Base-by-base conservation (phyloP, 2,797 vertebrate species). In the Siniperca scherzeri region DNA sequence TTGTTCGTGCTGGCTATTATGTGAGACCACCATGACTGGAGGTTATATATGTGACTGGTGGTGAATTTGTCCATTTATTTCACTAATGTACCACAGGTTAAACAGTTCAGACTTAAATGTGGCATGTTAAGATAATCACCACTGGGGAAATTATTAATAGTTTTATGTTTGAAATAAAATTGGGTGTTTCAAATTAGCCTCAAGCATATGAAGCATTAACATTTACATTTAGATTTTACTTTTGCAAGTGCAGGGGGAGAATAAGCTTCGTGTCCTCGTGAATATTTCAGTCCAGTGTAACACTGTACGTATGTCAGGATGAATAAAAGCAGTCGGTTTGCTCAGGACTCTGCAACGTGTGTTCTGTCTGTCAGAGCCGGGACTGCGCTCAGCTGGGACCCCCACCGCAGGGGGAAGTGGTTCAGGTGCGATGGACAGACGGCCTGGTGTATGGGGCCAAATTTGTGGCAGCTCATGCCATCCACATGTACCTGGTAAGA, bases 351-450 rank as follows among this genome's bases (percentile, higher is more conserved):
- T 1, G 1, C 14, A 2, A 9, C 48, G 6, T 84, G 25, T 84
- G 12, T 77, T 64, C 81, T 77, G 56, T 77, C 38, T 59, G 52
- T 22, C 56, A 99, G 98, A 97, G 94, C 88, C 96, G 97, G 67
- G 97, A 99, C 93, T 99, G 98, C 67, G 93, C 97, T 84, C 97
- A 97, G 83, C 94, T 99, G 46, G 98, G 98, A 64, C 98, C 98
- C 2, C 98, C 98, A 8, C 94, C 97, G 4, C 96, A 96, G 90
- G 98, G 98, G 0, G 98, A 98, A 25, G 97, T 97, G n/a, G 98
- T 99, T 73, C 98, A 99, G 91, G 98, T 99, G 82, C 96, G 98
- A 82, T 99, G 98, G 98, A 99, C 98, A 1, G 98, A 99, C 0
- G 97, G 98, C 33, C 95, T 99, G 84, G 94, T 99, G 80, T 99